Percentiles rank a stretch among this genome's conserved stretches.
Conservation (phyloP, 92 coral and sea anemone genomes). For the Zoanthus sansibaricus region DNA sequence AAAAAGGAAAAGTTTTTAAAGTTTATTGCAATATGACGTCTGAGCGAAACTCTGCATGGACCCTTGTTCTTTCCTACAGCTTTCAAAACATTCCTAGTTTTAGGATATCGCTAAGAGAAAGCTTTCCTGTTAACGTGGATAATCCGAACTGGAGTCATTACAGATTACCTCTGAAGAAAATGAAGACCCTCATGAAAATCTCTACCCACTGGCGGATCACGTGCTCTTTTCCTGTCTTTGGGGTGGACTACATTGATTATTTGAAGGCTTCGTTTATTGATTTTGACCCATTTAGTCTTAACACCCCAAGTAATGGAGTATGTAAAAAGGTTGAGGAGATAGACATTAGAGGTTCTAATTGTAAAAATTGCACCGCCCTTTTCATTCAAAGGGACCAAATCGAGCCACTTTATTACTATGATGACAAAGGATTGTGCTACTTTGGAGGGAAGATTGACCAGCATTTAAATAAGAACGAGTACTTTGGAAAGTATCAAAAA, state of each 20-base stretch:
- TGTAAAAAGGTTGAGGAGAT: constrained; percentile 20
- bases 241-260: constrained; percentile 36
- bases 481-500: constrained; percentile 26
- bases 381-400: background rate
- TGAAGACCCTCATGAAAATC: constrained; percentile 7
- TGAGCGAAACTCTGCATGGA: constrained; percentile 25
- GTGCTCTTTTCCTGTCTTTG: constrained; percentile 33
- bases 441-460: background rate
- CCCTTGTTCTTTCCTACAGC: constrained; percentile 38
- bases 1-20: constrained; percentile 3
- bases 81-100: background rate
- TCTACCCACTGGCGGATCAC: constrained; percentile 47
- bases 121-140: background rate
- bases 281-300: background rate
- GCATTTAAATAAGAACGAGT: background rate
- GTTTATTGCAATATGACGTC: constrained; percentile 44
- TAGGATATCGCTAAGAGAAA: background rate
- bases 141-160: constrained; percentile 42
- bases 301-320: background rate
- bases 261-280: background rate
- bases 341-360: background rate
- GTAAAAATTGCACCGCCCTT: background rate
- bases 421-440: background rate
- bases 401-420: background rate
- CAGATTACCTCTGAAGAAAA: background rate